Evolutionary conservation across 2,113 vertebrate species (phyloP), one percentile per base, ranked within the genome.

Genomic region (Tympanuchus pallidicinctus): DNA sequence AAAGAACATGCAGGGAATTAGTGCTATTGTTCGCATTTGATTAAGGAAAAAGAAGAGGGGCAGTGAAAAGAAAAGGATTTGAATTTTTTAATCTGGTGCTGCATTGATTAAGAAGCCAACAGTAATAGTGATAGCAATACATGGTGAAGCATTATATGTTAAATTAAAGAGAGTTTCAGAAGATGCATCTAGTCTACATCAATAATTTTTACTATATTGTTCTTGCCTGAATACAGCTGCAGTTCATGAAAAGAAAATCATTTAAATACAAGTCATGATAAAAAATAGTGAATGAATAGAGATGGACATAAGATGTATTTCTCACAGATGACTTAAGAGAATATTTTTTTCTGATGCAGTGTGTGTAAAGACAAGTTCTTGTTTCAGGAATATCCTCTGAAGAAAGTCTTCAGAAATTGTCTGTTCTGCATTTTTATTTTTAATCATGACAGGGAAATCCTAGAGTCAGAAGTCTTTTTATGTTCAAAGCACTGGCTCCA

Each of bases 21-120:
- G 22, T 48, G 42, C 65, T 82, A 94, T 93, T 94, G 90, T 93
- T 96, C 88, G 74, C 8, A 40, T 81, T 72, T 92, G 80, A 96
- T 92, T 91, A 86, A 92, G 59, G 38, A 59, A 76, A 72, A 90
- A 81, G 16, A 93, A 38, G 18, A 82, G 11, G 72, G 5, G 2
- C 38, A 90, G 19, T 60, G 56, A 71, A 92, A 88, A 66, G 28
- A 22, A 85, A 82, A 45, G 54, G 0, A 61, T 89, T 75, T 48
- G 9, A 36, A 2, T 50, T 61, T 72, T 82, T 57, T 50, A 73
- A 88, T 90, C 65, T 78, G 21, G 2, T 64, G 65, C 4, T 72
- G 50, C 34, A 47, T 75, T 94, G 76, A 86, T 93, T 88, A 92
- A 84, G 61, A 72, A 34, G 83, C 56, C 48, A 76, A 87, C 27